Evolutionary conservation across 2,113 vertebrate genomes (phyloP).

Genomic region (Osmerus eperlanus): DNA sequence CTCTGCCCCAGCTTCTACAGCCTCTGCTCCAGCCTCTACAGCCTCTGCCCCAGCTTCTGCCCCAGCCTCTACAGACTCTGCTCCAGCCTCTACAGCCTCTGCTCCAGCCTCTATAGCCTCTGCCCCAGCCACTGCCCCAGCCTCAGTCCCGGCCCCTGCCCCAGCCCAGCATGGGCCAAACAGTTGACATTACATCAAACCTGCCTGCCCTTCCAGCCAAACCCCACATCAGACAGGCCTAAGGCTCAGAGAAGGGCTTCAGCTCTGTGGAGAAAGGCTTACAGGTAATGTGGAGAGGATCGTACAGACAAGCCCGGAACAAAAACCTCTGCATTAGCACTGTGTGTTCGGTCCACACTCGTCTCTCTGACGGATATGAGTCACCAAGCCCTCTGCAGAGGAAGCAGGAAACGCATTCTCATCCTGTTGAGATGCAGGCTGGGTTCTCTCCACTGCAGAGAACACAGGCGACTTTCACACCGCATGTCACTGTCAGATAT

Average conservation of each 20-base stretch:
- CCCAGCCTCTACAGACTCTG: too few species aligned
- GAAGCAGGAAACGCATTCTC: conserved; percentile 48
- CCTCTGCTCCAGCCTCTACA: too few species aligned
- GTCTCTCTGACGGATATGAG: conserved; percentile 41
- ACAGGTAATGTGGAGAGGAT: background rate
- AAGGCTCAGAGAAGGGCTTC: background rate
- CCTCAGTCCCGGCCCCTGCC: background rate
- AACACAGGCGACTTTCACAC: background rate
- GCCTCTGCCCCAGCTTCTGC: too few species aligned
- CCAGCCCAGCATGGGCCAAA: background rate
- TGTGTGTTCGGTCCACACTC: conserved; percentile 12
- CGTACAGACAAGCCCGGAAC: background rate
- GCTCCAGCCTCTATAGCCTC: too few species aligned
- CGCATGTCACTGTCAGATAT: too few species aligned
- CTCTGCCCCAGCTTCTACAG: too few species aligned
- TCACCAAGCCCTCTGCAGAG: conserved; percentile 31
- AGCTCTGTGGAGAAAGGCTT: background rate
- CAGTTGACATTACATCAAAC: background rate
- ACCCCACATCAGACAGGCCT: background rate
- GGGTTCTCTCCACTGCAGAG: too few species aligned
- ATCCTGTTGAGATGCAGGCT: background rate
- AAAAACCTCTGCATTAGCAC: background rate
- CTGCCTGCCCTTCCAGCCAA: background rate
- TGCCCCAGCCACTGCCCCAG: background rate
- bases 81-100: too few species aligned